Conservation (phyloP, 1,140 invertebrate species). For the Aphidius gifuensis region DNA sequence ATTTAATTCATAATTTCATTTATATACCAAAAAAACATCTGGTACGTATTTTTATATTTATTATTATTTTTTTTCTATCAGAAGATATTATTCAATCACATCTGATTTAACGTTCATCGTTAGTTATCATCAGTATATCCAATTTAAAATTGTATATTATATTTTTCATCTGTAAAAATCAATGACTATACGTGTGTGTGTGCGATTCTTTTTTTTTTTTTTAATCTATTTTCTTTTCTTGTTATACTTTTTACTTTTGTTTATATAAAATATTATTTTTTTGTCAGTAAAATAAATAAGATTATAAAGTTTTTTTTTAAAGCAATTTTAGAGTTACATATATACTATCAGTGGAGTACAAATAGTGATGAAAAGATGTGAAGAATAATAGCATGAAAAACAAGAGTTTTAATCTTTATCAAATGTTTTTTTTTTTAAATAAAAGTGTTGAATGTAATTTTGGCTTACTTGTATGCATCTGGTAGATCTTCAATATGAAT, state of each 20-base stretch:
- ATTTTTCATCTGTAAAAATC: too few relatives aligned
- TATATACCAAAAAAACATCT: conserved; percentile 47
- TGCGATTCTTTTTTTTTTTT: too few relatives aligned
- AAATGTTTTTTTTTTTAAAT: conserved; percentile 5
- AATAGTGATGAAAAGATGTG: too few relatives aligned
- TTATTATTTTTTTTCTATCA: conserved; percentile 44
- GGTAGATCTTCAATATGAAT: conserved; percentile 83
- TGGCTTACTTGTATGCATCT: conserved; percentile 79
- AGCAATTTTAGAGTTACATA: too few relatives aligned
- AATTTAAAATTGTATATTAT: conserved; percentile 30
- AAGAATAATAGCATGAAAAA: conserved; percentile 9
- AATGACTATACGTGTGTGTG: too few relatives aligned
- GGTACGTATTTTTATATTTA: conserved; percentile 51
- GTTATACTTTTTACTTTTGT: too few relatives aligned
- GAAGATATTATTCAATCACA: conserved; percentile 46
- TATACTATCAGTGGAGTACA: too few relatives aligned
- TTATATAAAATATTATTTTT: too few relatives aligned
- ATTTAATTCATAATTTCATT: conserved; percentile 34
- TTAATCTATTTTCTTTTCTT: too few relatives aligned
- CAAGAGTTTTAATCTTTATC: not conserved
- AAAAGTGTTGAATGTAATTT: not conserved
- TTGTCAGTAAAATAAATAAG: too few relatives aligned
- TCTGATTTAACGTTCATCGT: conserved; percentile 42
- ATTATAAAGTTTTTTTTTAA: too few relatives aligned
- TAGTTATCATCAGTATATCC: conserved; percentile 47